These are phyloP conservation scores for Propithecus perrieri DNA, from an alignment of 2,797 vertebrate species.

Conservation along the genomic window DNA sequence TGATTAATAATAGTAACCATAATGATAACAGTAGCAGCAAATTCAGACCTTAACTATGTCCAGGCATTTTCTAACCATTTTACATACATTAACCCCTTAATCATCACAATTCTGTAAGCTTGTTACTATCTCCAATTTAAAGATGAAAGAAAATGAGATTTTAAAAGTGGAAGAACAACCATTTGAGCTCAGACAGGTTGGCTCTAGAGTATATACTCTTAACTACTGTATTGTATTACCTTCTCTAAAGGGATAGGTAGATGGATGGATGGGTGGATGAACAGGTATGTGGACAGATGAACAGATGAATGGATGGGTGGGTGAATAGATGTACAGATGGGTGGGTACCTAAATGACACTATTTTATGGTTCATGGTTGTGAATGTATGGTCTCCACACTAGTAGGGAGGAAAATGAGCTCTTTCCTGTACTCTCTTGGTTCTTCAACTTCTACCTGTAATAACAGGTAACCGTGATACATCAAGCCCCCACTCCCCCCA, in stretches of 20 bases:
- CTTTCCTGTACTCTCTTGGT: background rate
- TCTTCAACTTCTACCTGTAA: background rate
- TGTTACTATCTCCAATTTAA: background rate
- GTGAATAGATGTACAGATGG: background rate
- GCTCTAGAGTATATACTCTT: background rate
- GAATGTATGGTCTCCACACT: background rate
- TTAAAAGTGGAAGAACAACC: background rate
- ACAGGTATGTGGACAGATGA: background rate
- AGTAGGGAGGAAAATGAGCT: background rate
- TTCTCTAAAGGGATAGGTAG: background rate
- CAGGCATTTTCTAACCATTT: background rate
- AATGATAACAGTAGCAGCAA: background rate
- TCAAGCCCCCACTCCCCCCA: background rate
- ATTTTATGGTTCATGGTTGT: background rate
- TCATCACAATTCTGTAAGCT: background rate
- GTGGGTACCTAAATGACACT: background rate
- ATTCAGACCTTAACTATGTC: background rate
- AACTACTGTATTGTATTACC: background rate
- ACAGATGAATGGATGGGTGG: too few species aligned
- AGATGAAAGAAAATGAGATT: slow-evolving; percentile 18
- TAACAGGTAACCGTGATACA: background rate
- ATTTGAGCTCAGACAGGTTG: background rate
- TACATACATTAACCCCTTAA: background rate
- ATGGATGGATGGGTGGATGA: background rate
- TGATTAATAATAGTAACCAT: background rate